phyloP scores from a whole-genome alignment of 2,888 invertebrate genomes.

The Drosophila melanocephala region DNA sequence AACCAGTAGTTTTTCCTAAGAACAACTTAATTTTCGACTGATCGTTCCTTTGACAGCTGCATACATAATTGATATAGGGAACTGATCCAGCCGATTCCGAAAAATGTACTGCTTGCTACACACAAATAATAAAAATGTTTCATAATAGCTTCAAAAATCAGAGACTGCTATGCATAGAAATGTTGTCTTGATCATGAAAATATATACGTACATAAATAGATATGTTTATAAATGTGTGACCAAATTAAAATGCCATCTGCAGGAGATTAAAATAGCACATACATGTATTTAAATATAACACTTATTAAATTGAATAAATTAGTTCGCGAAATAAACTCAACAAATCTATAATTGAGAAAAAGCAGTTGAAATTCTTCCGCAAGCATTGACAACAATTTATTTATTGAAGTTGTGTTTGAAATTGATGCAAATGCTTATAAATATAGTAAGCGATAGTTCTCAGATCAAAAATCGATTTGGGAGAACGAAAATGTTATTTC shows the following conservation, averaged over 20 bases:
- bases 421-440: background rate
- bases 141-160: conserved; percentile 7
- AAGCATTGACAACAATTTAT: conserved; percentile 4
- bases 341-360: conserved; percentile 16
- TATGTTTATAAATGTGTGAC: conserved; percentile 17
- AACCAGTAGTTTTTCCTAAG: conserved; percentile 13
- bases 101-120: conserved; percentile 1
- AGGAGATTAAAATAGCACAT: conserved; percentile 23
- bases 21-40: conserved; percentile 18
- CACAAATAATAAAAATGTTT: conserved; percentile 1
- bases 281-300: conserved; percentile 47
- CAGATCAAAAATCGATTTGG: background rate
- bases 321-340: conserved; percentile 56
- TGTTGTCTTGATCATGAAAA: conserved; percentile 12
- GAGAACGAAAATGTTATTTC: background rate
- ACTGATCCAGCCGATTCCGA: conserved; percentile 15
- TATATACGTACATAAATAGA: conserved; percentile 7
- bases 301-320: conserved; percentile 55
- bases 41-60: conserved; percentile 22
- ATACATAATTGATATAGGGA: conserved; percentile 7
- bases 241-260: conserved; percentile 12
- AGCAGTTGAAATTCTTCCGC: background rate
- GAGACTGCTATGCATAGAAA: conserved; percentile 17
- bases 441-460: background rate
- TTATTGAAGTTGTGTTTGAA: background rate